Evolutionary conservation across 2,113 vertebrate genomes (phyloP), one percentile per base, ranked within the genome.

Genomic region (Mormyrus iriodes): DNA sequence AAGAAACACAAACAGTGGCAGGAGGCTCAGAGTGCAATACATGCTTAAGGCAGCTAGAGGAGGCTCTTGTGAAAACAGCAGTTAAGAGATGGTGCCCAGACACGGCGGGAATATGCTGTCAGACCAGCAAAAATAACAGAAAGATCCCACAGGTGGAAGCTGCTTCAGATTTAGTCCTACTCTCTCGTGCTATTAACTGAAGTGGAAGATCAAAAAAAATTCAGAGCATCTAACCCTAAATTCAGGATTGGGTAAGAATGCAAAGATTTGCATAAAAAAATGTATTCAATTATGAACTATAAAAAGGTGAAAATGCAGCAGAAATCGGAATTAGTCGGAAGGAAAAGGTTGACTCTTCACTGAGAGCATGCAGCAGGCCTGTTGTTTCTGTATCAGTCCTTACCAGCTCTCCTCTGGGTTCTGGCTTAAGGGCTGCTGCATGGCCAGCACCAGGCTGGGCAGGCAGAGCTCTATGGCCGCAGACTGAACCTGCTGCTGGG

Each of bases 401-500:
- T 98, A 99, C 98, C 98, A 98, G 96, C 93, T 91, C 89, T 99
- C 97, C 91, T 98, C 97, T 48, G 95, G 51, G 89, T 96, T 96
- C 44, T 95, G 96, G 90, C 93, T 93, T 90, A 96, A 93, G 90
- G 95, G 95, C 94, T 96, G 97, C 94, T 98, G 98, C 91, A 96
- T 94, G 4, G 95, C 93, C 89, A 94, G 94, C 9, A 93, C 93
- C 93, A 96, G 94, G 94, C 95, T 96, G 89, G 93, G 94, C 89
- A 96, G 93, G 92, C 95, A 92, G 52, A 92, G 91, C 83, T 99
- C 98, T 89, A 93, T 90, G 92, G 93, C 96, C 91, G 12, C 94
- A 17, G 90, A 73, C 85, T 92, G 91, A 91, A 93, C 90, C 52
- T 91, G 90, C 35, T 49, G n/a, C 88, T 91, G 96, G 92, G 93